Evolutionary conservation across 2,888 invertebrate genomes (phyloP), one percentile per base, ranked within the genome.

Genomic region (Agapetus fuscipes): DNA sequence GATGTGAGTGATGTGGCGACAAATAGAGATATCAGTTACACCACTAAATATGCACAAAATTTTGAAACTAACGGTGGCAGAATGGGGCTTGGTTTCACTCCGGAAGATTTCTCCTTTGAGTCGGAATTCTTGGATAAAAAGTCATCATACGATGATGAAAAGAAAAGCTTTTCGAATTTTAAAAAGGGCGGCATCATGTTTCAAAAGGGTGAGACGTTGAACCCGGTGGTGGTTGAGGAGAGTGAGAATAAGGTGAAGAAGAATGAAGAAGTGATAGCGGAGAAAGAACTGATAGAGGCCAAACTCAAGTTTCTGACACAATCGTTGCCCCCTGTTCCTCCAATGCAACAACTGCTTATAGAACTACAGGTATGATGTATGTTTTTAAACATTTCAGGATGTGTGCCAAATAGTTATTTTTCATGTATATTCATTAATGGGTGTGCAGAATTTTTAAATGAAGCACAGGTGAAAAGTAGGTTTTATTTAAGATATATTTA

Each of bases 301-400:
- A 75, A 74, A 52, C 52, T 74, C 50, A 69, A 66, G 52, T 73
- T 69, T 48, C 50, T 75, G 49, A 65, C 62, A 25, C 64, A 71
- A 48, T 54, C 66, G 43, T 70, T 72, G 49, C 62, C 67, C 6
- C 46, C 56, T 4, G 53, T 74, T 32, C 58, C 72, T n/a, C 68
- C 74, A 2, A 64, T 74, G 20, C 72, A 73, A 49, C 65, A 69
- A 50, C 67, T 75, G 66, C 54, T 66, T 45, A 66, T 74, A 50
- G 74, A 75, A 52, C 59, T 74, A 59, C 72, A 74, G 71, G 75
- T 74, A 45, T 20, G 4, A 6, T 20, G 20, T n/a, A n/a, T n/a
- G n/a, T n/a, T n/a, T n/a, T n/a, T n/a, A n/a, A n/a, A n/a, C n/a
- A n/a, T n/a, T n/a, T n/a, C n/a, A n/a, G n/a, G n/a, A n/a, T n/a